Conservation (phyloP, 2,888 invertebrate genomes). For the Xanthostigma xanthostigma region DNA sequence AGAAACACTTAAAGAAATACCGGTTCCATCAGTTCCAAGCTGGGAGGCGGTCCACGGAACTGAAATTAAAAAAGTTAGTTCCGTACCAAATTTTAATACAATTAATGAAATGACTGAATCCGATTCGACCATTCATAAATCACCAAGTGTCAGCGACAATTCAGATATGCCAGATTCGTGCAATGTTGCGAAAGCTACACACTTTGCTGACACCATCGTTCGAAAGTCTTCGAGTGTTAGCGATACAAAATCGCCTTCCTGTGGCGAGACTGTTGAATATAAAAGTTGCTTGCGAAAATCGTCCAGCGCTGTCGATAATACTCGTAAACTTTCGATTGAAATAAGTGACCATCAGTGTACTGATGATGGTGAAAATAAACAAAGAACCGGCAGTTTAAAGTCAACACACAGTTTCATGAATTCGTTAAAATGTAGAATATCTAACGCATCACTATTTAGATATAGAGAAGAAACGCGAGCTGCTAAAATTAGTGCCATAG, state of each 20-base stretch:
- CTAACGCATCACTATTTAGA: slow-evolving; percentile 69
- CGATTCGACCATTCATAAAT: not conserved
- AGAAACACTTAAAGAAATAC: slow-evolving; percentile 3
- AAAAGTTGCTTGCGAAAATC: not conserved
- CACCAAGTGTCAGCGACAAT: not conserved
- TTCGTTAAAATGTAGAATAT: slow-evolving; percentile 61
- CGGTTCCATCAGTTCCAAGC: not conserved
- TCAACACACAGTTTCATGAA: slow-evolving; percentile 49
- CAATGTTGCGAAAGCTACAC: not conserved
- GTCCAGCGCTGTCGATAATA: slow-evolving; percentile 4
- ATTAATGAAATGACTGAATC: not conserved
- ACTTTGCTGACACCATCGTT: too few relatives aligned
- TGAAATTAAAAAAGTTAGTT: slow-evolving; percentile 6
- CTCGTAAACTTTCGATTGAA: slow-evolving; percentile 7
- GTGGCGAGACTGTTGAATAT: too few relatives aligned
- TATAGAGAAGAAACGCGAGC: slow-evolving; percentile 82
- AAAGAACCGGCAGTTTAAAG: slow-evolving; percentile 38
- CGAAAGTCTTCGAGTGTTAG: too few relatives aligned
- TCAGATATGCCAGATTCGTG: not conserved
- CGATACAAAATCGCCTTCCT: too few relatives aligned
- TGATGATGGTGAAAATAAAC: slow-evolving; percentile 28
- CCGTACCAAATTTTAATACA: not conserved
- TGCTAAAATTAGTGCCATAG: slow-evolving; percentile 69
- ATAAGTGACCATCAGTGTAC: not conserved
- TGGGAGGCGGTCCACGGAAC: not conserved